phyloP scores from a whole-genome alignment of 2,888 invertebrate species.

The Pollenia amentaria region DNA sequence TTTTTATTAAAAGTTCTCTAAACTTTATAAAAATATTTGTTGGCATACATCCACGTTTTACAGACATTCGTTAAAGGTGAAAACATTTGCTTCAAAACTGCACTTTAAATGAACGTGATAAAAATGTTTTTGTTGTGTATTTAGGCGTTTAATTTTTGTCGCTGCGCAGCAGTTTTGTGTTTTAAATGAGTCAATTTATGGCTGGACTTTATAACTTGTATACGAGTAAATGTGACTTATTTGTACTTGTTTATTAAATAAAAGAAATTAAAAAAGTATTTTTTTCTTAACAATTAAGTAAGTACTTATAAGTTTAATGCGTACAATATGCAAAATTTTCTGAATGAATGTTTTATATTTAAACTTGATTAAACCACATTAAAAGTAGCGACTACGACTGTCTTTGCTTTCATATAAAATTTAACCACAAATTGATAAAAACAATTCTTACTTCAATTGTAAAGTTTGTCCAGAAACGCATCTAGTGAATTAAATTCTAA shows the following conservation, averaged over 20 bases:
- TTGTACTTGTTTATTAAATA: slow-evolving; percentile 9
- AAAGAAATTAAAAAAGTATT: neutral
- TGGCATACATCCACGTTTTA: slow-evolving; percentile 19
- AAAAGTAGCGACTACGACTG: too few relatives aligned
- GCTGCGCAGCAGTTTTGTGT: neutral
- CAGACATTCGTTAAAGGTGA: neutral
- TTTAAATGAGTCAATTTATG: slow-evolving; percentile 52
- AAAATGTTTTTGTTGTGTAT: slow-evolving; percentile 38
- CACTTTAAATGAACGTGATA: slow-evolving; percentile 61
- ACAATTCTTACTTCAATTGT: neutral
- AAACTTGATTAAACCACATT: neutral
- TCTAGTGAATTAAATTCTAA: too few relatives aligned
- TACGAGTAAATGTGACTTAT: slow-evolving; percentile 19
- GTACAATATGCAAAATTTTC: neutral
- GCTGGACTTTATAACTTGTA: slow-evolving; percentile 57
- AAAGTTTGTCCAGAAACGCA: too few relatives aligned
- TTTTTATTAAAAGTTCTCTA: neutral
- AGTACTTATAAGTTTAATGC: slow-evolving; percentile 4
- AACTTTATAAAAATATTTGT: neutral
- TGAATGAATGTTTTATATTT: neutral
- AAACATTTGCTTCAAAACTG: slow-evolving; percentile 35
- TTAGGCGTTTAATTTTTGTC: slow-evolving; percentile 42
- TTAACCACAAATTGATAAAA: slow-evolving; percentile 6
- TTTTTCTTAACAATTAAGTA: neutral
- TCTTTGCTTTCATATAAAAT: neutral